phyloP scores from a whole-genome alignment of 2,888 invertebrate species.

The Drosophila suboccidentalis region DNA sequence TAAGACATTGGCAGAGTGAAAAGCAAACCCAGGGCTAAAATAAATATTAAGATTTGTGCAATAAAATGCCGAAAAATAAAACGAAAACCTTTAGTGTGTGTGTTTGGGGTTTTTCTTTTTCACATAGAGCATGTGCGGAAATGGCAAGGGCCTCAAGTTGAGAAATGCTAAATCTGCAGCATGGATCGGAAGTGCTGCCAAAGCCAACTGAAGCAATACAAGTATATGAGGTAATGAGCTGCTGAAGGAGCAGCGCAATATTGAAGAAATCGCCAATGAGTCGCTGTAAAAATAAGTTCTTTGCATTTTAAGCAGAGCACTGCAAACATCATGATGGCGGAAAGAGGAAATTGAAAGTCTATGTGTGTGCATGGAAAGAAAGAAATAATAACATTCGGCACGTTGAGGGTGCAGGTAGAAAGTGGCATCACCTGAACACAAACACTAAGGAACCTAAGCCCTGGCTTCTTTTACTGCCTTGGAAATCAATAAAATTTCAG shows the following conservation, averaged over 20 bases:
- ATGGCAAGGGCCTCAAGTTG: conserved; percentile 72
- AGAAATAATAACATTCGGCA: conserved; percentile 37
- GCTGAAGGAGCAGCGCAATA: conserved; percentile 34
- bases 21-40: conserved; percentile 68
- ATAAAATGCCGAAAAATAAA: conserved; percentile 69
- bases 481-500: conserved; percentile 73
- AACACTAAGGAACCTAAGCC: background rate
- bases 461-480: conserved; percentile 12
- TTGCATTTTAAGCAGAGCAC: conserved; percentile 37
- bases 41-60: conserved; percentile 77
- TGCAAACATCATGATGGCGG: conserved; percentile 56
- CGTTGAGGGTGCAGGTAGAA: conserved; percentile 12
- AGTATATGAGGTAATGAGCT: conserved; percentile 52
- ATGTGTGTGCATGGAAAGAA: conserved; percentile 22
- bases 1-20: conserved; percentile 43
- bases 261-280: conserved; percentile 28
- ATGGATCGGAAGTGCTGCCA: conserved; percentile 56
- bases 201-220: conserved; percentile 52
- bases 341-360: conserved; percentile 4
- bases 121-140: conserved; percentile 63
- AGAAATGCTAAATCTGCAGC: conserved; percentile 60
- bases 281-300: conserved; percentile 71
- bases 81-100: conserved; percentile 49
- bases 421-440: conserved; percentile 47
- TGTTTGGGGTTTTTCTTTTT: conserved; percentile 31